These are phyloP conservation scores for Ceratitis capitata DNA, from an alignment of 1,140 invertebrate species.

Conservation along the genomic window DNA sequence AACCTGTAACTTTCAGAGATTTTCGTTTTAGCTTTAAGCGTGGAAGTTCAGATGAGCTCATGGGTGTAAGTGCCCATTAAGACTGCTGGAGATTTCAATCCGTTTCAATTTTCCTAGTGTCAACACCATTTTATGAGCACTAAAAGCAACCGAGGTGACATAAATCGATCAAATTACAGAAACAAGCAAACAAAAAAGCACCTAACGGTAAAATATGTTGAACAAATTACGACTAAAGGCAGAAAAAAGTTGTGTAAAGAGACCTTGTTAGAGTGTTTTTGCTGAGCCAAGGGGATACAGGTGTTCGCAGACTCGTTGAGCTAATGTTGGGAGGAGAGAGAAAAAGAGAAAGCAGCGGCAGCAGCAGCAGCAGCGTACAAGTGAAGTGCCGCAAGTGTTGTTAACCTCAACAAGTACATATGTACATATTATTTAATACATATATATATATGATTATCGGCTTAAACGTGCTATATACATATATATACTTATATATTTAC, in stretches of 20 bases:
- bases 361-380: neutral
- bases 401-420: neutral
- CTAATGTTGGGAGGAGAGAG: too few species aligned
- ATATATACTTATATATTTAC: neutral
- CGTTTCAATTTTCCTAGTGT: too few species aligned
- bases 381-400: slow-evolving; percentile 1
- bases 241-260: neutral
- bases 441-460: neutral
- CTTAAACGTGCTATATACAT: neutral
- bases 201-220: neutral
- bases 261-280: neutral
- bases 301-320: neutral
- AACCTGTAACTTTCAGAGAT: too few species aligned
- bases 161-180: slow-evolving; percentile 2
- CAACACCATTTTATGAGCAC: neutral
- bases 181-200: neutral
- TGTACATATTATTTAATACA: neutral
- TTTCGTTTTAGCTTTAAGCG: too few species aligned
- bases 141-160: neutral
- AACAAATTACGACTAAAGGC: neutral
- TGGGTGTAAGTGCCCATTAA: too few species aligned
- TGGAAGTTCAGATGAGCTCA: too few species aligned
- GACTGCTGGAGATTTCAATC: too few species aligned
- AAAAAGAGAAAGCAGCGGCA: too few species aligned
- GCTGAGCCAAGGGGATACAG: neutral